Evolutionary conservation across 2,888 invertebrate species (phyloP).

Genomic region (Parnassius smintheus): DNA sequence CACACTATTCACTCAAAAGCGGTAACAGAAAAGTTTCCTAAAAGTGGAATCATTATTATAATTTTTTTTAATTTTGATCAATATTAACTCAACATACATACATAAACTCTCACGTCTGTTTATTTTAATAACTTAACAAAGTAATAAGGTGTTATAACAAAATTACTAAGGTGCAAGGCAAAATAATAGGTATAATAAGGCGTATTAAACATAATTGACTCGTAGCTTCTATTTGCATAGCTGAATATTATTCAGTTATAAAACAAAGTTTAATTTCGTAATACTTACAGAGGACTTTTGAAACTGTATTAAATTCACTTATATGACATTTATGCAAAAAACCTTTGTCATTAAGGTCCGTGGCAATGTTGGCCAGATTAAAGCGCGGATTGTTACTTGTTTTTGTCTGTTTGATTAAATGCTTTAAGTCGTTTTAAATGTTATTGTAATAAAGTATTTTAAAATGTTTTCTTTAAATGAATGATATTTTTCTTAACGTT

Average conservation of each 20-base stretch:
- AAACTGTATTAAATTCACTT: constrained; percentile 14
- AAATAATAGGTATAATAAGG: neutral
- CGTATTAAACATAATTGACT: constrained; percentile 10
- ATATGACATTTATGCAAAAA: constrained; percentile 11
- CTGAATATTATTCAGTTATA: constrained; percentile 2
- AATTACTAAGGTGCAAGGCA: no score
- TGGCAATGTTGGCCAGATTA: constrained; percentile 8
- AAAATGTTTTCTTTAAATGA: no score
- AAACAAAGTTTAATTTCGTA: constrained; percentile 12
- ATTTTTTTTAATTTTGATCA: no score
- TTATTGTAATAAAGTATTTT: no score
- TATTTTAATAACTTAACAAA: no score
- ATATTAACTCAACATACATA: no score
- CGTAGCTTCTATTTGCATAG: constrained; percentile 10
- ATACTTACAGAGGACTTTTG: constrained; percentile 8
- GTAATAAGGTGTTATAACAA: no score
- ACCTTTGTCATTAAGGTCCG: constrained; percentile 7
- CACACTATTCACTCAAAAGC: no score
- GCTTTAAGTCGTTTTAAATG: neutral
- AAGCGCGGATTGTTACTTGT: neutral
- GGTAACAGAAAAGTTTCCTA: no score
- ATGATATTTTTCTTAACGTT: no score
- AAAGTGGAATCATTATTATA: no score
- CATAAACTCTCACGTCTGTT: no score
- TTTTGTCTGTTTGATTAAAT: neutral